Conservation (phyloP, 2,797 vertebrate genomes). For the Coracias cyanogaster region DNA sequence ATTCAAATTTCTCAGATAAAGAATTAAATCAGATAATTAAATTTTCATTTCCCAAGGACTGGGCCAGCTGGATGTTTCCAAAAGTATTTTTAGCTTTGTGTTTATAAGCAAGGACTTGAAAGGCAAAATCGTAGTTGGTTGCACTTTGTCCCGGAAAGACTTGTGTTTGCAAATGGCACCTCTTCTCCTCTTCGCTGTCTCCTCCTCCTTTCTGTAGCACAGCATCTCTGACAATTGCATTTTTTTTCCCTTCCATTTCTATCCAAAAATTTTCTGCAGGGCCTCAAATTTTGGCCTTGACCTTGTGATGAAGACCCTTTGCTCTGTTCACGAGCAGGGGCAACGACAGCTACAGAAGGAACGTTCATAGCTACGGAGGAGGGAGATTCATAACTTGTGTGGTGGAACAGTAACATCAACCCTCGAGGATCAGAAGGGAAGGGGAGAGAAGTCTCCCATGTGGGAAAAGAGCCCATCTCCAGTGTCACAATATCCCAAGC, state of each 20-base stretch:
- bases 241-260: background rate
- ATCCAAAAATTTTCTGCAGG: background rate
- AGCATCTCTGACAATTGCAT: background rate
- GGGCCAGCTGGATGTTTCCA: background rate
- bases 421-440: background rate
- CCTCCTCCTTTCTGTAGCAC: background rate
- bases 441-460: background rate
- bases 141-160: conserved; percentile 32
- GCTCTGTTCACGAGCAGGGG: background rate
- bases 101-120: conserved; percentile 49
- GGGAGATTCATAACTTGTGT: too few species aligned
- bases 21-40: conserved; percentile 37
- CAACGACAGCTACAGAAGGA: background rate
- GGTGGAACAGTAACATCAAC: background rate
- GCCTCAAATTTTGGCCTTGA: background rate
- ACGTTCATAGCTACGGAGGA: background rate
- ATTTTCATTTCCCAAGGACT: conserved; percentile 45
- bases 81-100: conserved; percentile 46
- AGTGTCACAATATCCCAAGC: background rate
- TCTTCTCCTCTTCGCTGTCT: background rate
- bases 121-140: background rate
- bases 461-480: rapidly evolving
- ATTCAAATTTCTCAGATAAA: conserved; percentile 20
- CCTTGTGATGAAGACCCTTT: background rate
- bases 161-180: background rate